Percentiles rank a stretch among this genome's conserved stretches.
Evolutionary conservation across 2,113 vertebrate species (phyloP).

Genomic region (Protobothrops mucrosquamatus): DNA sequence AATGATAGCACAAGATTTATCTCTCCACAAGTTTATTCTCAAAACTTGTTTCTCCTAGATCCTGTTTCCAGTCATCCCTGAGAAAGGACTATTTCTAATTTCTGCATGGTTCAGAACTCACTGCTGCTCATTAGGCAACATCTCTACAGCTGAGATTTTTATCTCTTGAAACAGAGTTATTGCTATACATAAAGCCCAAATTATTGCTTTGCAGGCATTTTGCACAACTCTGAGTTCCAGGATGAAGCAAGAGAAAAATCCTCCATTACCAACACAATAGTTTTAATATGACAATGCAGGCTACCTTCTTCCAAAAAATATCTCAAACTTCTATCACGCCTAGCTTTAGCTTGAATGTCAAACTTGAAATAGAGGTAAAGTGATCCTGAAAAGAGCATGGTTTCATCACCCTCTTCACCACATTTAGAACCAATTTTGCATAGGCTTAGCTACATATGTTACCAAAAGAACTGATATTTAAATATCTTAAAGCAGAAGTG

Average conservation of each 20-base stretch:
- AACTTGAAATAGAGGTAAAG: neutral
- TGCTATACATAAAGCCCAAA: slow-evolving; percentile 1
- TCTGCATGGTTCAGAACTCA: neutral
- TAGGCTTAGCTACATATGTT: neutral
- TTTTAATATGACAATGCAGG: neutral
- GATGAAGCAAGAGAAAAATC: slow-evolving; percentile 17
- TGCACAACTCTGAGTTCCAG: slow-evolving; percentile 16
- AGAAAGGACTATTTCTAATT: neutral
- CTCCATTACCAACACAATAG: neutral
- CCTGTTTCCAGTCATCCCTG: neutral
- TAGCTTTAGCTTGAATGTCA: neutral
- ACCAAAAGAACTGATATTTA: neutral
- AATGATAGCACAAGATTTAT: neutral
- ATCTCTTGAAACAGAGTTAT: slow-evolving; percentile 3
- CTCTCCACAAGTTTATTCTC: neutral
- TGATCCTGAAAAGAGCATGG: neutral
- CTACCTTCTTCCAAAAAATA: neutral
- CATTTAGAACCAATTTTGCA: neutral
- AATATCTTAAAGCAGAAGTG: neutral
- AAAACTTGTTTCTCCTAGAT: neutral
- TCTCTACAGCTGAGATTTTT: neutral
- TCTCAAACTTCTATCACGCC: neutral
- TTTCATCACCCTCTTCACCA: neutral
- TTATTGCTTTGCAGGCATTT: slow-evolving; percentile 1
- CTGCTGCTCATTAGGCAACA: neutral